Evolutionary conservation across 30 jellyfish, hydroid and myxozoan species (phyloP), one percentile per base, ranked within the genome.

Genomic region (Turritopsis dohrnii): DNA sequence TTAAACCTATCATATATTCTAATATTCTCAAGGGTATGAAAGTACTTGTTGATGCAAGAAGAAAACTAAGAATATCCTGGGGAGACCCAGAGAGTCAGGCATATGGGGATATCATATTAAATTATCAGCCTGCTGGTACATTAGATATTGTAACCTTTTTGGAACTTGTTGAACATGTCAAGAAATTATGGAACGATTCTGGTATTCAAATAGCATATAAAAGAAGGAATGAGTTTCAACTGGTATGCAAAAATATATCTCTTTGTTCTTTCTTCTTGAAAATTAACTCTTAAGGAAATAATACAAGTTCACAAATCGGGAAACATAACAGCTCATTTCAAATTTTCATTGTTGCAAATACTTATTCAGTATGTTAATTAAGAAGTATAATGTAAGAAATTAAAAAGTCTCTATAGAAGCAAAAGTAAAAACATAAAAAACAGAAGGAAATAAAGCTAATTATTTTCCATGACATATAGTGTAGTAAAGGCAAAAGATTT

Each of bases 21-120:
- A 94, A 94, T 85, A 88, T 94, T 65, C 88, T 94, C n/a, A 89
- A 90, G 76, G 99, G 99, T 74, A 94, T 94, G 97, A 89, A 90
- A 74, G 97, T 94, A 25, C 77, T 94, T 69, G 97, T 94, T n/a
- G 99, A 94, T 89, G 99, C 99, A 18, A 88, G 99, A 74, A 88
- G 99, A 81, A 94, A 94, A 89, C 95, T 94, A 22, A 85, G 84
- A 73, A 89, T 94, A 21, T 85, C 90, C 79, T 89, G 97, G 99
- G 99, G 99, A 26, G 99, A 94, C 84, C 96, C 96, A 53, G 85
- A 87, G 69, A 84, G 89, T 81, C 95, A 87, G 41, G 96, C 86
- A 30, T 94, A 86, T 74, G 99, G 99, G 16, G 97, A 89, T 25
- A 79, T 84, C 81, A 87, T 94, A 76, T 89, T 94, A 76, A 86